Evolutionary conservation across 2,888 invertebrate species (phyloP).

Genomic region (Campaea margaritaria): DNA sequence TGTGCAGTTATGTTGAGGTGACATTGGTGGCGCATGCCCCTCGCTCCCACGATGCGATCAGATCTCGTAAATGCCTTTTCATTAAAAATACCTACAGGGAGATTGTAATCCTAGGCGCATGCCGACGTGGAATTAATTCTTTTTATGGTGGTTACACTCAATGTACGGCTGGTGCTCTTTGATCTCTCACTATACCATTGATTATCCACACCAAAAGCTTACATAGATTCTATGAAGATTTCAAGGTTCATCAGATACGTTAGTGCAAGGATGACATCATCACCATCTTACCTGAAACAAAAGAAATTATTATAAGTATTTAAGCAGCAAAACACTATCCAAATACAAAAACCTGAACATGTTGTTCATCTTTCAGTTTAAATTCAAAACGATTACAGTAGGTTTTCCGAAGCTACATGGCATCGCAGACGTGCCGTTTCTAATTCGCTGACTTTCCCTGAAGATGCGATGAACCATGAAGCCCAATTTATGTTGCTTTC

Average conservation of each 20-base stretch:
- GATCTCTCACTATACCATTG: too few relatives aligned
- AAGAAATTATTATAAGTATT: slow-evolving; percentile 13
- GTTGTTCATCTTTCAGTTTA: background rate
- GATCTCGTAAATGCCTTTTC: slow-evolving; percentile 39
- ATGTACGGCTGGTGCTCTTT: too few relatives aligned
- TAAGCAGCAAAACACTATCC: background rate
- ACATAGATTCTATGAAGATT: background rate
- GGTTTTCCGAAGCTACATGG: slow-evolving; percentile 3
- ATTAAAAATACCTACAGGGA: slow-evolving; percentile 37
- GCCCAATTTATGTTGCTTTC: slow-evolving; percentile 65
- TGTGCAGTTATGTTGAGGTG: slow-evolving; percentile 51
- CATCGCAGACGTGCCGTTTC: slow-evolving; percentile 51
- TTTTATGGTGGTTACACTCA: too few relatives aligned
- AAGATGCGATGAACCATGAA: slow-evolving; percentile 59
- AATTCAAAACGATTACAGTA: background rate
- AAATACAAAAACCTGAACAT: background rate
- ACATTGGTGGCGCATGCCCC: slow-evolving; percentile 45
- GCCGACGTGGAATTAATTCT: background rate
- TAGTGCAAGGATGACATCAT: background rate
- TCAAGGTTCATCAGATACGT: background rate
- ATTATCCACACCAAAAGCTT: too few relatives aligned
- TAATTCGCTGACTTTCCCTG: slow-evolving; percentile 62
- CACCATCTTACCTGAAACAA: slow-evolving; percentile 53
- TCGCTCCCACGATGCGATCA: slow-evolving; percentile 31
- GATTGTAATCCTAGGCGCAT: slow-evolving; percentile 9